Conservation (phyloP, 2,888 invertebrate genomes). For the Sphaerophoria rueppellii region DNA sequence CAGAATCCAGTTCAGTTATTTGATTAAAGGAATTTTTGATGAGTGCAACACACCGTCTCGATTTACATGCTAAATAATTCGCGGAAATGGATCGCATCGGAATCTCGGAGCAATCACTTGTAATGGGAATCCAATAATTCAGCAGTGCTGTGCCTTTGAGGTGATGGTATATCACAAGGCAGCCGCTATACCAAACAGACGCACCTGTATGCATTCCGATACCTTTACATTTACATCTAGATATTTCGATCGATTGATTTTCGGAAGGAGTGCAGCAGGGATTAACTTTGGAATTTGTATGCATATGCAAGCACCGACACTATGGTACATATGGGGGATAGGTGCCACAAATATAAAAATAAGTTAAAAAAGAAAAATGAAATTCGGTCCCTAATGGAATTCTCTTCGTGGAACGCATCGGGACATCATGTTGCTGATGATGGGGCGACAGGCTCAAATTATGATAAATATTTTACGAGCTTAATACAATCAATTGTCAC, state of each 20-base stretch:
- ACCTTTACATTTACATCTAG: not conserved
- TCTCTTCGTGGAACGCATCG: constrained; percentile 49
- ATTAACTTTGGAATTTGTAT: constrained; percentile 63
- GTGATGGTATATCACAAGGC: constrained; percentile 49
- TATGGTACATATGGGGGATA: constrained; percentile 39
- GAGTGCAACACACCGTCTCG: constrained; percentile 63
- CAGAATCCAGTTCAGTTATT: constrained; percentile 58
- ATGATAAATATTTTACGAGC: constrained; percentile 70
- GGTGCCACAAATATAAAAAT: constrained; percentile 50
- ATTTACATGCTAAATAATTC: constrained; percentile 72
- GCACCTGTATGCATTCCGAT: constrained; percentile 69
- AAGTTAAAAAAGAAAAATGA: constrained; percentile 38
- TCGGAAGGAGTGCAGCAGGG: constrained; percentile 63
- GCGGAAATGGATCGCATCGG: constrained; percentile 69
- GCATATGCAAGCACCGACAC: constrained; percentile 19
- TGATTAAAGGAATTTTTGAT: constrained; percentile 72
- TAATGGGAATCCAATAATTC: constrained; percentile 68
- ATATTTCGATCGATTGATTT: constrained; percentile 46
- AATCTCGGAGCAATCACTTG: constrained; percentile 71
- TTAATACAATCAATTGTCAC: constrained; percentile 72
- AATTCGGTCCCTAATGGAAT: constrained; percentile 64
- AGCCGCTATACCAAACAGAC: constrained; percentile 55
- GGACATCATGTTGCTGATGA: not conserved
- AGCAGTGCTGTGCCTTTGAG: constrained; percentile 49
- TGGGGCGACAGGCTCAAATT: constrained; percentile 66